Percentiles rank a stretch among this genome's conserved stretches.
Conservation (phyloP, 2,113 vertebrate species). For the Anhinga rufa region DNA sequence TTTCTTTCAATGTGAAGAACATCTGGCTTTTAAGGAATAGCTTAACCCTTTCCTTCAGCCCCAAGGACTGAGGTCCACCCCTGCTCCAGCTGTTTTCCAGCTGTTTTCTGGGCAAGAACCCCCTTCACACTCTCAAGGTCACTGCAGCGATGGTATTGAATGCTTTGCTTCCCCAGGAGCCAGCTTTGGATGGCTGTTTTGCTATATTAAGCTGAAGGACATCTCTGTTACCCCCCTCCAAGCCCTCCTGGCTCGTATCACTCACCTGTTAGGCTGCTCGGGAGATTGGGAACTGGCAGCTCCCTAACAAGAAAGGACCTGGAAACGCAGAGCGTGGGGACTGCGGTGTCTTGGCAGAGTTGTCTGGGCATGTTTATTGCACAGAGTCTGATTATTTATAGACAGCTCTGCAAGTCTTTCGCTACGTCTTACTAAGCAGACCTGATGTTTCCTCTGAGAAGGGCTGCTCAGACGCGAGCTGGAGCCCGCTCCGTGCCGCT, state of each 20-base stretch:
- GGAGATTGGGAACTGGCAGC: background rate
- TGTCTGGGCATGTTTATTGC: background rate
- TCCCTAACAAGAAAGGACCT: background rate
- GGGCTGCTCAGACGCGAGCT: fast-evolving
- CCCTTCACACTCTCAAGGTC: background rate
- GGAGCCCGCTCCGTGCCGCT: fast-evolving
- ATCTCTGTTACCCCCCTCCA: no score
- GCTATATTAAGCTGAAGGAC: background rate
- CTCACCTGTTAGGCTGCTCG: fast-evolving
- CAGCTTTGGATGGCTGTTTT: background rate
- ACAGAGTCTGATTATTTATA: background rate
- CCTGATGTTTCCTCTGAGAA: background rate
- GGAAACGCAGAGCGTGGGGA: background rate
- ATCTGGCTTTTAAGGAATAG: background rate
- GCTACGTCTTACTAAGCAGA: background rate
- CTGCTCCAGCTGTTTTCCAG: background rate
- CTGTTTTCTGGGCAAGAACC: background rate
- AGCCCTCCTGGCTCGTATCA: background rate
- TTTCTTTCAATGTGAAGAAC: background rate
- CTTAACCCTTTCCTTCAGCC: background rate
- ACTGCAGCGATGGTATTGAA: background rate
- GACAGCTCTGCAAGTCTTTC: background rate
- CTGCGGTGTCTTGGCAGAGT: background rate
- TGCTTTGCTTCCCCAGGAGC: background rate
- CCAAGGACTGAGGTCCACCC: background rate